Base-by-base conservation (phyloP, 2,888 invertebrate genomes). In the Diplolepis rosae region DNA sequence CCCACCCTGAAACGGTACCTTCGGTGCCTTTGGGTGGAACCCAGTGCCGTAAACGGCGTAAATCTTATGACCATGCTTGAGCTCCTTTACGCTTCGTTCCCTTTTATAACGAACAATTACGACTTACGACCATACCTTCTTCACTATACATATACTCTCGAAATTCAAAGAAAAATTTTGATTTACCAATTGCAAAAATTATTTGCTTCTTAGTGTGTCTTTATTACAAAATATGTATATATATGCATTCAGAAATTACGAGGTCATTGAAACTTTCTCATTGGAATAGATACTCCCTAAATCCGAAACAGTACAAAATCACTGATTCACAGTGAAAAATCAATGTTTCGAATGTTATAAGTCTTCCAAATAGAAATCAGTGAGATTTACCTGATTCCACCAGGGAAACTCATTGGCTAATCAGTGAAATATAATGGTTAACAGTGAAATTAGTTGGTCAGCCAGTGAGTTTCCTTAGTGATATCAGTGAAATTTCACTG, bases 1-100 rank as follows among this genome's bases (percentile, higher is more conserved):
- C 72, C 76, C 70, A 56, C 73, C 54, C 67, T 65, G 11, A 73
- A 73, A 78, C 75, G 72, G 77, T 69, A 77, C 65, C 74, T 69
- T 52, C 50, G 69, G 66, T 74, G 52, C 72, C 50, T 67, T 74
- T 52, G 71, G 52, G 42, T 70, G 45, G 69, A 11, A 42, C 45
- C 48, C 51, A 65, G 61, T 66, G 45, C 66, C 69, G 65, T 71
- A 54, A 61, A 61, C 61, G 39, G 6, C 56, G 24, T 61, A 61
- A 35, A 61, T 35, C 56, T 61, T 35, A 24, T n/a, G 56, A 61
- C 56, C 56, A 24, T 61, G 35, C 35, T 61, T 18, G 35, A 61
- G 56, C 24, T 24, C 27, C 24, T 61, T 61, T 39, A 61, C 27
- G 22, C 24, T 61, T 39, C 27, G 13, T 22, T 22, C 7, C 61